These are phyloP conservation scores for Neomonachus schauinslandi DNA, from an alignment of 2,113 vertebrate genomes.

Conservation along the genomic window DNA sequence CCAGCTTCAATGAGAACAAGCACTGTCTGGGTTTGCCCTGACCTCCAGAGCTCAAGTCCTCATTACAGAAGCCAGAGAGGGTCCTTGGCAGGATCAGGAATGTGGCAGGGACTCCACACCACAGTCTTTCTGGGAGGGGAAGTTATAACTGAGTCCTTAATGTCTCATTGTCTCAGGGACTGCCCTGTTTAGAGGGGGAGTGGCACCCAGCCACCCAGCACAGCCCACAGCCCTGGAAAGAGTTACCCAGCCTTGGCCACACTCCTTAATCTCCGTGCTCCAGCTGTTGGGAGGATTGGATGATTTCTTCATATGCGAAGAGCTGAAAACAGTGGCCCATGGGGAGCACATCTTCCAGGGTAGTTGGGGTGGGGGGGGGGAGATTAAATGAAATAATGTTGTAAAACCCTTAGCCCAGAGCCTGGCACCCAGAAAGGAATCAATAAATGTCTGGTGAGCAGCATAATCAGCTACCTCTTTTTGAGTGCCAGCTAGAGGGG, in stretches of 20 bases:
- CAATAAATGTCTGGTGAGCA: neutral
- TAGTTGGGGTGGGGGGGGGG: neutral
- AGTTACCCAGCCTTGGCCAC: neutral
- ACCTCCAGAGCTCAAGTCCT: neutral
- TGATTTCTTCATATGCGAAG: neutral
- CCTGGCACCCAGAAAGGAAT: neutral
- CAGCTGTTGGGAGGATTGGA: too few relatives aligned
- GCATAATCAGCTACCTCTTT: neutral
- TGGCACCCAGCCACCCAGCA: accelerated
- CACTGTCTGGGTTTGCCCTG: neutral
- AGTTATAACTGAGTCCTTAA: neutral
- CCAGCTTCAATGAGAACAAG: neutral
- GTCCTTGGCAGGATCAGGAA: neutral
- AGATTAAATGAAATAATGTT: neutral
- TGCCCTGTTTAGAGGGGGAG: neutral
- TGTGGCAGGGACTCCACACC: neutral
- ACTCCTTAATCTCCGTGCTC: neutral
- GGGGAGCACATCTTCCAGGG: neutral
- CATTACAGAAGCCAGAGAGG: neutral
- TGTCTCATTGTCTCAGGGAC: neutral
- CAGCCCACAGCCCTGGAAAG: too few relatives aligned
- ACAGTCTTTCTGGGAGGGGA: neutral
- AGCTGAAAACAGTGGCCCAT: neutral
- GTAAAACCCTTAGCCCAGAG: neutral
- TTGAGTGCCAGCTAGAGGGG: neutral